phyloP scores from a whole-genome alignment of 2,797 vertebrate genomes.

The Paratrypauchen microcephalus region DNA sequence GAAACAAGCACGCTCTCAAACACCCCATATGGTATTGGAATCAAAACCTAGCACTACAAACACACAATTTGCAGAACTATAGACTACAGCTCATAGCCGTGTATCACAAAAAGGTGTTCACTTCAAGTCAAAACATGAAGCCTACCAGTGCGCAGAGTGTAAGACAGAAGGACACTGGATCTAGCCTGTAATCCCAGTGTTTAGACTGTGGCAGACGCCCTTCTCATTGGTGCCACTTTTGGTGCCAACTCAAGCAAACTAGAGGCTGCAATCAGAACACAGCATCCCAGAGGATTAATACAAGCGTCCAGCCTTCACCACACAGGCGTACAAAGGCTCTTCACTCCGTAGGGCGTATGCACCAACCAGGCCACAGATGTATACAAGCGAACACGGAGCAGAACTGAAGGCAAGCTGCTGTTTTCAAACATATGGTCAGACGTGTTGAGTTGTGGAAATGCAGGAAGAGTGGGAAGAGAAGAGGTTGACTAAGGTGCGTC shows the following conservation, averaged over 20 bases:
- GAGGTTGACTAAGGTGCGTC: background rate
- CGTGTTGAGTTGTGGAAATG: constrained; percentile 42
- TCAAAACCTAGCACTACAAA: background rate
- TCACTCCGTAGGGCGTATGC: constrained; percentile 18
- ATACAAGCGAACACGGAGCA: constrained; percentile 29
- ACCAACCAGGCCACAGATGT: constrained; percentile 40
- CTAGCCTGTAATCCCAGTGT: constrained; percentile 57
- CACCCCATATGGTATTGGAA: background rate
- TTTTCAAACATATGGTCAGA: constrained; percentile 53
- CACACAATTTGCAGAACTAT: background rate
- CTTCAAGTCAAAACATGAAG: constrained; percentile 60
- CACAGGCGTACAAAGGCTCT: constrained; percentile 39
- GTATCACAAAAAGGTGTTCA: constrained; percentile 46
- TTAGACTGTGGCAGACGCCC: constrained; percentile 59
- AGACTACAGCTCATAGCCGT: background rate
- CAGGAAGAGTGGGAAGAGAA: constrained; percentile 43
- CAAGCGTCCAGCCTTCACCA: constrained; percentile 42
- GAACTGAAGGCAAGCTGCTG: constrained; percentile 28
- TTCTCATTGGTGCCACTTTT: constrained; percentile 43
- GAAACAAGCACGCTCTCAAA: background rate
- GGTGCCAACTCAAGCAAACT: constrained; percentile 72
- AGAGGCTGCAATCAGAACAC: constrained; percentile 61
- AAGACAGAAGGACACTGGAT: constrained; percentile 53
- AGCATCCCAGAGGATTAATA: constrained; percentile 57
- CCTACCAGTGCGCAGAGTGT: constrained; percentile 53